Conservation (phyloP, 2,113 vertebrate genomes). For the Ibidorhyncha struthersii region DNA sequence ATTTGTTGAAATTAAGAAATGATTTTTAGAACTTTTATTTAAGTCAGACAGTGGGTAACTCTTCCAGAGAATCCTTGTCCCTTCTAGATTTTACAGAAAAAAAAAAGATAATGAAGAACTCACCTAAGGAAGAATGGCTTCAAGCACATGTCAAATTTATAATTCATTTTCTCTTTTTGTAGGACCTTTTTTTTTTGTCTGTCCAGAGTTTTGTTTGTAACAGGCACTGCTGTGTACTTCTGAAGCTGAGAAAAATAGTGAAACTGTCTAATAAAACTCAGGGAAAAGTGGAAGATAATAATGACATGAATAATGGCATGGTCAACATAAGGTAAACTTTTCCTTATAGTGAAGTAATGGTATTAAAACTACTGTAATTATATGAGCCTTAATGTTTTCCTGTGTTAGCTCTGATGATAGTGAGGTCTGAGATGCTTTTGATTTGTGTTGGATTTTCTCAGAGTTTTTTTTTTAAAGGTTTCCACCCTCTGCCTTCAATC, state of each 20-base stretch:
- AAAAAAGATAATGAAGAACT: not conserved
- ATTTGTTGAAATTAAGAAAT: not conserved
- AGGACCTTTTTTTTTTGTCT: not conserved
- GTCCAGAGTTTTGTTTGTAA: not conserved
- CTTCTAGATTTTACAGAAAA: not conserved
- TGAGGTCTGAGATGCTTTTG: not conserved
- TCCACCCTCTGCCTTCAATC: not conserved
- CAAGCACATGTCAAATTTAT: not conserved
- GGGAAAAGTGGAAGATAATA: not conserved
- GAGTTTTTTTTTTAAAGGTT: not conserved
- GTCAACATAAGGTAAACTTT: not conserved
- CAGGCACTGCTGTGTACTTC: not conserved
- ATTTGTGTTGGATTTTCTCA: not conserved
- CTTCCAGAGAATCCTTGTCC: not conserved
- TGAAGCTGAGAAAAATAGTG: not conserved
- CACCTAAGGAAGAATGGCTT: not conserved
- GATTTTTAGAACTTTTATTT: not conserved
- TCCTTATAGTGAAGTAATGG: not conserved
- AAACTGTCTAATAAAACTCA: not conserved
- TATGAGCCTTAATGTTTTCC: not conserved
- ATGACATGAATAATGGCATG: not conserved
- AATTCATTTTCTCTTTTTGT: not conserved
- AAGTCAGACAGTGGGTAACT: not conserved
- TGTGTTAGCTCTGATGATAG: not conserved
- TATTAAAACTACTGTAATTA: not conserved